A percentile compares a stretch with the other conserved stretches of the same genome.
These are phyloP conservation scores for Azemiops feae DNA, from an alignment of 2,113 vertebrate genomes.

Conservation along the genomic window DNA sequence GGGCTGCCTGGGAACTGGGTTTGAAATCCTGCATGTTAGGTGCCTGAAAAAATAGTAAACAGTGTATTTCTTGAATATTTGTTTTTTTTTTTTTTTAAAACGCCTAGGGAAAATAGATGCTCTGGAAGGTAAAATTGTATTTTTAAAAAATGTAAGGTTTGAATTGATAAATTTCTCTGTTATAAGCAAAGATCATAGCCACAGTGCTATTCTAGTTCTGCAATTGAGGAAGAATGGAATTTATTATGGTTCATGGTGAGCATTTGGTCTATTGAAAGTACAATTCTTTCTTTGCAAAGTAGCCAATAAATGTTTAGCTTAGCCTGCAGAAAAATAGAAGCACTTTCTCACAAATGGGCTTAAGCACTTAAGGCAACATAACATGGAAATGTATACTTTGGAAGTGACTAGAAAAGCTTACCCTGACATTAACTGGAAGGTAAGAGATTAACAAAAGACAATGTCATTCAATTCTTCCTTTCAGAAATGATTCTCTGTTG, in stretches of 20 bases:
- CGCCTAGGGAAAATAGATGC: background rate
- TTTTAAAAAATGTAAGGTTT: background rate
- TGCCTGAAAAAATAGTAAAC: background rate
- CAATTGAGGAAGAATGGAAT: background rate
- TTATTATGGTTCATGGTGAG: background rate
- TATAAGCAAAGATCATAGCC: background rate
- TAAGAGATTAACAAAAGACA: background rate
- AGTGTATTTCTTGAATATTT: background rate
- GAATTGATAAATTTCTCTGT: background rate
- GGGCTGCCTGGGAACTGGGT: background rate
- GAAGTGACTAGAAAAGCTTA: background rate
- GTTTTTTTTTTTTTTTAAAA: background rate
- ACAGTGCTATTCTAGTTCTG: background rate
- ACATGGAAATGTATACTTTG: background rate
- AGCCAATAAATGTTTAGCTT: background rate
- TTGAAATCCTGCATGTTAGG: background rate
- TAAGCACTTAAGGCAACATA: background rate
- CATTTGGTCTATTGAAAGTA: background rate
- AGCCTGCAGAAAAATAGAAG: background rate
- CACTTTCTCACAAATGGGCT: background rate
- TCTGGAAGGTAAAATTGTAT: background rate
- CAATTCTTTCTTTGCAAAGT: background rate
- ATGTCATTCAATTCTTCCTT: background rate
- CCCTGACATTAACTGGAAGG: background rate
- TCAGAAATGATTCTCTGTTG: background rate